A percentile compares a stretch with the other conserved stretches of the same genome.
Conservation (phyloP, 92 coral and sea anemone genomes). For the Epizoanthus stellaris region DNA sequence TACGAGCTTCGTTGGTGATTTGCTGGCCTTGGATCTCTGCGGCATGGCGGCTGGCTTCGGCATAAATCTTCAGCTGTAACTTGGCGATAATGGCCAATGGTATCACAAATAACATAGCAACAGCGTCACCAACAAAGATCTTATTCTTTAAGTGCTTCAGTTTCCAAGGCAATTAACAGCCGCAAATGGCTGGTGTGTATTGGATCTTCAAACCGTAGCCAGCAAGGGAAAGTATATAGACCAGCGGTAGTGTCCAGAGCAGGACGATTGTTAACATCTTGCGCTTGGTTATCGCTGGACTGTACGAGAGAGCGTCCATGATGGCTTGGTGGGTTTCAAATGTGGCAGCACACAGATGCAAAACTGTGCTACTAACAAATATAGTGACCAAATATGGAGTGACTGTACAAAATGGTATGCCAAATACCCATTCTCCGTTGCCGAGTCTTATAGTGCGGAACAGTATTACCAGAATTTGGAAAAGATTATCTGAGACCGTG, state of each 20-base stretch:
- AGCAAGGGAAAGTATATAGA: not conserved
- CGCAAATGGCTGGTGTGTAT: constrained; percentile 17
- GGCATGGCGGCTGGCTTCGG: constrained; percentile 7
- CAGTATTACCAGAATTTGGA: not conserved
- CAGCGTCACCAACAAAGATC: not conserved
- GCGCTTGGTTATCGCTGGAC: not conserved
- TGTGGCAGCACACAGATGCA: constrained; percentile 18
- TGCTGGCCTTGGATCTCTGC: not conserved
- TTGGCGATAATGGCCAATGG: constrained; percentile 1
- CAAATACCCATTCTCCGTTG: constrained; percentile 4
- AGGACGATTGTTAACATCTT: not conserved
- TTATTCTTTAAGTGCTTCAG: not conserved
- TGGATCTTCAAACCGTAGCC: not conserved
- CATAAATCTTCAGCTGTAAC: not conserved
- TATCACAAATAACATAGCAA: not conserved
- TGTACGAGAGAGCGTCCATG: not conserved
- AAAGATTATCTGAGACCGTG: constrained; percentile 8
- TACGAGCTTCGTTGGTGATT: not conserved
- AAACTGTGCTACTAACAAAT: not conserved
- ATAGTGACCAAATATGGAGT: not conserved
- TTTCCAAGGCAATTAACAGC: constrained; percentile 15
- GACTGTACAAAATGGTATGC: not conserved
- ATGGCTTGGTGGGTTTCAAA: constrained; percentile 5
- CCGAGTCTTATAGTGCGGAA: constrained; percentile 19
- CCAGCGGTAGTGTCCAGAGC: constrained; percentile 4